Conservation (phyloP, 2,888 invertebrate species). For the Belgica antarctica region DNA sequence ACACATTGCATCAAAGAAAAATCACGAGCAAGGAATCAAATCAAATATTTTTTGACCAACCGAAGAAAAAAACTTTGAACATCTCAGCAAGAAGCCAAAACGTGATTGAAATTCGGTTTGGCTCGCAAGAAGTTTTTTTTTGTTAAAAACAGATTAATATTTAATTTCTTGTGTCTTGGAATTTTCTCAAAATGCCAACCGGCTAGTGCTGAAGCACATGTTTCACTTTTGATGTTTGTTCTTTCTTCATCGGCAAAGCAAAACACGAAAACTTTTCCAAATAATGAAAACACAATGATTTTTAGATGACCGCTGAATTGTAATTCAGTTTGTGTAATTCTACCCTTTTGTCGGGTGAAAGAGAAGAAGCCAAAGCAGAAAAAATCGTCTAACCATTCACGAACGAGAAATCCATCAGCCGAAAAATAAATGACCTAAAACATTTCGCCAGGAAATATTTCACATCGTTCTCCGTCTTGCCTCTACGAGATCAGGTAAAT, state of each 20-base stretch:
- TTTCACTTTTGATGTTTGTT: not conserved
- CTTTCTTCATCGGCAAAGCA: too few species aligned
- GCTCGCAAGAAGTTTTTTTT: not conserved
- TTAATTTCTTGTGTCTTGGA: conserved; percentile 32
- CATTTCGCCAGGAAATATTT: too few species aligned
- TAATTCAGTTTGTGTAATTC: not conserved
- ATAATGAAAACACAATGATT: conserved; percentile 1
- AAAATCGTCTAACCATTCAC: too few species aligned
- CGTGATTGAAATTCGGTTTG: conserved; percentile 32
- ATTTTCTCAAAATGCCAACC: not conserved
- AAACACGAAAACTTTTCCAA: not conserved
- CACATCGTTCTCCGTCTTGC: not conserved
- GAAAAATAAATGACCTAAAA: conserved; percentile 5
- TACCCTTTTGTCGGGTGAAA: not conserved
- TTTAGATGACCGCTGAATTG: conserved; percentile 1
- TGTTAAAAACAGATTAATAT: conserved; percentile 37
- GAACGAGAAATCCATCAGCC: not conserved
- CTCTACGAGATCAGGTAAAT: not conserved
- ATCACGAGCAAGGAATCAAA: not conserved
- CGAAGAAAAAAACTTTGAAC: conserved; percentile 3
- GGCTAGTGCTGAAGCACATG: not conserved
- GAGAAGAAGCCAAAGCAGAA: not conserved
- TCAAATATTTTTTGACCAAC: conserved; percentile 10
- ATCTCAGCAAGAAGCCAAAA: conserved; percentile 35
- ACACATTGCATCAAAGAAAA: conserved; percentile 36